Evolutionary conservation across 1,140 invertebrate genomes (phyloP), one percentile per base, ranked within the genome.

Genomic region (Drosophila bocqueti): DNA sequence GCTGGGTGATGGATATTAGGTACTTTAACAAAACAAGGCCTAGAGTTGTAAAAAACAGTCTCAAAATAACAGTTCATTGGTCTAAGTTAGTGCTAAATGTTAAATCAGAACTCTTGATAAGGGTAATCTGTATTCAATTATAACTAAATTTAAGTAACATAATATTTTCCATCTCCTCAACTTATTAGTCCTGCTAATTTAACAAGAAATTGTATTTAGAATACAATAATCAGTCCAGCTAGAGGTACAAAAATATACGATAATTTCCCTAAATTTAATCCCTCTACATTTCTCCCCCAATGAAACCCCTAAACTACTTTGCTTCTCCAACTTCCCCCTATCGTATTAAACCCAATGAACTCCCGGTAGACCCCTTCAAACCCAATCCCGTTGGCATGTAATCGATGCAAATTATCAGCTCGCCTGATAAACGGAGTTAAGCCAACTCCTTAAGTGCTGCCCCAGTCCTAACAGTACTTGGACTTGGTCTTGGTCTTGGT

Each of bases 361-460:
- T 65, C n/a, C 11, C 2, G 29, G 2, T 8, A 26, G 16, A 62
- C 63, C 40, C 26, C 64, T 57, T 45, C 29, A 21, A 55, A 59
- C 40, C 45, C 50, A 36, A 61, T 50, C 31, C 82, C 74, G 62
- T 75, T 84, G 67, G 69, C 82, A 58, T 75, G 68, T 71, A 79
- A 85, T 86, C 83, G 64, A 76, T 76, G 83, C 83, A 82, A 82
- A 85, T 87, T 82, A 86, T 82, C 83, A 86, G 57, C 58, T 61
- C 31, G 58, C 55, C 63, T 63, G 83, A 86, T 86, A 86, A 86
- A 79, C 79, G 84, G 15, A 57, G 78, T 75, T 84, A 69, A 85
- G 62, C 75, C 66, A 85, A 78, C 68, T 67, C 64, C 52, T 60
- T 55, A 67, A 73, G 63, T 81, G 60, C 57, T 47, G 63, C 42